These are phyloP conservation scores for Neopipo cinnamomea DNA, from an alignment of 2,113 vertebrate genomes.

Conservation along the genomic window DNA sequence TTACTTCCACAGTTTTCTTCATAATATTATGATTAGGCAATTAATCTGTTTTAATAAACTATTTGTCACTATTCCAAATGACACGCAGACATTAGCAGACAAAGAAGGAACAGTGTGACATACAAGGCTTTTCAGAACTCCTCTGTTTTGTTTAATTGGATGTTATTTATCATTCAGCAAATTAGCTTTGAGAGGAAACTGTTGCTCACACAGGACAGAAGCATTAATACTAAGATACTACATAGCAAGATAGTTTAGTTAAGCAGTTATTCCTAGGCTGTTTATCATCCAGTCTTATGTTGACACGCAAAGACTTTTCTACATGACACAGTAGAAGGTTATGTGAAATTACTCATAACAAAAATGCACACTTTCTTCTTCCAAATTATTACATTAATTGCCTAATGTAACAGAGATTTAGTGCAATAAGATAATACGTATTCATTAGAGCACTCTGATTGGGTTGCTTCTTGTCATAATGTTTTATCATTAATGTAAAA, in stretches of 20 bases:
- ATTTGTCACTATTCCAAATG: not conserved
- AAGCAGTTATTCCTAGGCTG: not conserved
- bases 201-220: not conserved
- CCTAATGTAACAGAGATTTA: slow-evolving; percentile 41
- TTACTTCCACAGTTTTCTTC: slow-evolving; percentile 18
- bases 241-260: not conserved
- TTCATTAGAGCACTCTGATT: slow-evolving; percentile 49
- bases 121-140: not conserved
- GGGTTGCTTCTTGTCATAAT: slow-evolving; percentile 43
- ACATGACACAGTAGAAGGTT: not conserved
- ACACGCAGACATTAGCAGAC: not conserved
- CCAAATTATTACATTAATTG: slow-evolving; percentile 60
- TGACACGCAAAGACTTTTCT: not conserved
- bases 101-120: not conserved
- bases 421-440: slow-evolving; percentile 1
- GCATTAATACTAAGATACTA: not conserved
- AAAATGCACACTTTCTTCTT: slow-evolving; percentile 43
- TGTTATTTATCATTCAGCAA: not conserved
- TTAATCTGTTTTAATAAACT: slow-evolving; percentile 40
- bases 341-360: not conserved
- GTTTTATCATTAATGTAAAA: slow-evolving; percentile 34
- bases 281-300: not conserved
- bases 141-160: not conserved
- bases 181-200: slow-evolving; percentile 41
- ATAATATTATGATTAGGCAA: not conserved